These are phyloP conservation scores for Caenorhabditis macrosperma DNA, from an alignment of 2,888 invertebrate genomes.

Conservation along the genomic window DNA sequence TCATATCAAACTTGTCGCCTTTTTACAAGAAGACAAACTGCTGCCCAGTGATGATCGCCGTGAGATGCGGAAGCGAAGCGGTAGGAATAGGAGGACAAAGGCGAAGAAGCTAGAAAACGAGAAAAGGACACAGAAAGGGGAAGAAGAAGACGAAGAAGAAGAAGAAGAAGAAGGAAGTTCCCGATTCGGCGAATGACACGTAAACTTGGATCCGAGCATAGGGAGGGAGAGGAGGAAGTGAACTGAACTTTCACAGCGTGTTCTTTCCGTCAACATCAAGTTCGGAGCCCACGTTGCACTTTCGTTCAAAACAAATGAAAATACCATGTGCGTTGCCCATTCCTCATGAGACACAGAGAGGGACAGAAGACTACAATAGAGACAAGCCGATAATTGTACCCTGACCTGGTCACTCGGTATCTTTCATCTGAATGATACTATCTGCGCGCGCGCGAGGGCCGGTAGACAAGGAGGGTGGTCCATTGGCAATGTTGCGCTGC, in stretches of 20 bases:
- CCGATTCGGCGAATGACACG: slow-evolving; percentile 18
- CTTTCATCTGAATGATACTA: slow-evolving; percentile 32
- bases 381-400: slow-evolving; percentile 17
- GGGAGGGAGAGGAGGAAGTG: background rate
- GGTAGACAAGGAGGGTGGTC: background rate
- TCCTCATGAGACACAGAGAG: background rate
- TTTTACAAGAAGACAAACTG: slow-evolving; percentile 20
- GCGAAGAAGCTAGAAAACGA: slow-evolving; percentile 8
- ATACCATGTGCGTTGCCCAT: background rate
- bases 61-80: slow-evolving; percentile 31
- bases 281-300: background rate
- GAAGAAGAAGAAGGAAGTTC: slow-evolving; percentile 11
- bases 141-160: background rate
- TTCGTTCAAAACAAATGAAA: background rate
- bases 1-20: slow-evolving; percentile 44
- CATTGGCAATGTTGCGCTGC: slow-evolving; percentile 19
- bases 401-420: slow-evolving; percentile 17
- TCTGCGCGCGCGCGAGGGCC: slow-evolving; percentile 13
- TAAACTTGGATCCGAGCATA: background rate
- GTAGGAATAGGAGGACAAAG: background rate
- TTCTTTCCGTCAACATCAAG: slow-evolving; percentile 1
- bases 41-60: slow-evolving; percentile 53
- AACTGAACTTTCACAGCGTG: background rate
- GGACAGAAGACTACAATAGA: background rate
- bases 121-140: slow-evolving; percentile 26